phyloP scores from a whole-genome alignment of 2,888 invertebrate species.

The Trissolcus japonicus region DNA sequence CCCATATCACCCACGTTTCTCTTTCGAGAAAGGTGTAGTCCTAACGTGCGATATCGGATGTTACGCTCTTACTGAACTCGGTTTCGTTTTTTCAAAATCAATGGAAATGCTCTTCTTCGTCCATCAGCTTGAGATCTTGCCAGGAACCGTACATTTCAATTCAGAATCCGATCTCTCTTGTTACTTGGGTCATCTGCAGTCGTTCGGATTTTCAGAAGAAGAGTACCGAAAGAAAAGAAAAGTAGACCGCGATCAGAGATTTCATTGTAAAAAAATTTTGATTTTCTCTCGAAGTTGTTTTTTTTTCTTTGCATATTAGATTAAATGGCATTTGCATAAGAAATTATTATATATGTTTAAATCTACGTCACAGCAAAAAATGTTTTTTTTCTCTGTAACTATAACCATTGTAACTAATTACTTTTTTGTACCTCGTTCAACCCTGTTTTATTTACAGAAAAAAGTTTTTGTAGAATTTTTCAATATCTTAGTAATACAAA shows the following conservation, averaged over 20 bases:
- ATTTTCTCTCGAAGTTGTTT: too few species aligned
- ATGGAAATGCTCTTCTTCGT: conserved; percentile 50
- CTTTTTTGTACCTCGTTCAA: too few species aligned
- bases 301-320: too few species aligned
- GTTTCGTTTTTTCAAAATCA: conserved; percentile 48
- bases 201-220: conserved; percentile 42
- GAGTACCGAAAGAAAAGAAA: conserved; percentile 48
- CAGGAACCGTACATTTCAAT: conserved; percentile 32
- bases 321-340: too few species aligned
- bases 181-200: conserved; percentile 45
- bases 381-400: too few species aligned
- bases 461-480: too few species aligned
- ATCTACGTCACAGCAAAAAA: too few species aligned
- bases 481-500: too few species aligned
- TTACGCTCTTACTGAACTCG: conserved; percentile 43
- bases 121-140: conserved; percentile 29
- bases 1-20: conserved; percentile 52
- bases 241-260: conserved; percentile 44
- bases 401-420: too few species aligned
- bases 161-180: conserved; percentile 49
- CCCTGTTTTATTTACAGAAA: too few species aligned
- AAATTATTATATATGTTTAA: too few species aligned
- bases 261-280: too few species aligned
- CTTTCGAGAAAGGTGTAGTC: conserved; percentile 47
- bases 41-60: conserved; percentile 47